phyloP scores from a whole-genome alignment of 2,888 invertebrate genomes.

The Mimas tiliae region DNA sequence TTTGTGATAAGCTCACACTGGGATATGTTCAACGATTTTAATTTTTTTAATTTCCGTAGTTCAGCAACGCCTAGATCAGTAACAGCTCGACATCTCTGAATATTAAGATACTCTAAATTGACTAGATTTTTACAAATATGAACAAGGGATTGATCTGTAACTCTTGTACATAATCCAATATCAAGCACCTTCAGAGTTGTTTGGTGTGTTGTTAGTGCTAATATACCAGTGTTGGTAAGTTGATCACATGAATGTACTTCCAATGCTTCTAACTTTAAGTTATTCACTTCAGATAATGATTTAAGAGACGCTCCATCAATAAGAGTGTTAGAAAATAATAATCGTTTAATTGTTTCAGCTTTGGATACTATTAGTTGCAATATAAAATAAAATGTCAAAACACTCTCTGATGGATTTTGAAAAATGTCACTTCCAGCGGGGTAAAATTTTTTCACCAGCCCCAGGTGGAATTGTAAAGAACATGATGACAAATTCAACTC shows the following conservation, averaged over 20 bases:
- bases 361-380: conserved; percentile 83
- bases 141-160: conserved; percentile 87
- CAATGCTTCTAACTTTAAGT: conserved; percentile 80
- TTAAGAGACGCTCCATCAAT: conserved; percentile 87
- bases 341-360: conserved; percentile 80
- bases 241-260: conserved; percentile 86
- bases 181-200: conserved; percentile 84
- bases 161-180: conserved; percentile 86
- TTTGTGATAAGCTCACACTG: conserved; percentile 87
- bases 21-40: conserved; percentile 87
- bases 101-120: conserved; percentile 84
- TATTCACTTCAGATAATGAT: conserved; percentile 78
- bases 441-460: conserved; percentile 88
- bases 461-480: conserved; percentile 89
- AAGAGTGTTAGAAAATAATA: conserved; percentile 88
- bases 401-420: conserved; percentile 86
- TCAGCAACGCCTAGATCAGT: conserved; percentile 86
- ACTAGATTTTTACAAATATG: conserved; percentile 85
- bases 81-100: conserved; percentile 87
- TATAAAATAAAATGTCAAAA: conserved; percentile 89
- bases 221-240: conserved; percentile 84
- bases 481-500: conserved; percentile 87
- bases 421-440: conserved; percentile 72
- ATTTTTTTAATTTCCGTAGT: conserved; percentile 79
- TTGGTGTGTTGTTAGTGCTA: conserved; percentile 83